Conservation (phyloP, 2,113 vertebrate genomes). For the Gallinago paraguaiae region DNA sequence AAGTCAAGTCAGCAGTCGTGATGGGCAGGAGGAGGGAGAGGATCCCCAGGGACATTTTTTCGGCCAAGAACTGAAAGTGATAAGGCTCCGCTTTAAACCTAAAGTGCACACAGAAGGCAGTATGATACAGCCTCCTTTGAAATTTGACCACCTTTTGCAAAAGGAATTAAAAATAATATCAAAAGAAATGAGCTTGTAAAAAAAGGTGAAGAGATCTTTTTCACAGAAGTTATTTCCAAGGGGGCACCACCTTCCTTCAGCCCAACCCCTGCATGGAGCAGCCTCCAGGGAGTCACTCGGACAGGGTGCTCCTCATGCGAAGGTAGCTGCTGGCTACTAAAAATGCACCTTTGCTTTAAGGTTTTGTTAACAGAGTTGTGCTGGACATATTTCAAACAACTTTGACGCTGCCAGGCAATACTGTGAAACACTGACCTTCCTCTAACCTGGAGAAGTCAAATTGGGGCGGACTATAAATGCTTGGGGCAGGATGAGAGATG, state of each 20-base stretch:
- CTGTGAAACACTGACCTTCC: neutral
- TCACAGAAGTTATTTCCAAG: neutral
- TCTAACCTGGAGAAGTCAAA: neutral
- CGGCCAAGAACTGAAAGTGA: neutral
- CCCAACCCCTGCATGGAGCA: neutral
- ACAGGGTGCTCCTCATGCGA: neutral
- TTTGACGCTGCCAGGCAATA: neutral
- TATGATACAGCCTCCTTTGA: neutral
- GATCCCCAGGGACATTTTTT: neutral
- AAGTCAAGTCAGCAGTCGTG: neutral
- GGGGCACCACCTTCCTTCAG: neutral
- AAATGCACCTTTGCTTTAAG: neutral
- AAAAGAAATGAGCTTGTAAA: neutral
- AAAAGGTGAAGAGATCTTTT: neutral
- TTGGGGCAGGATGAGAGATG: neutral
- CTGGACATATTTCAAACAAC: neutral
- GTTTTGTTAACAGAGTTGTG: neutral
- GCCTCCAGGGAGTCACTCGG: neutral
- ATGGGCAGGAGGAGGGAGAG: neutral
- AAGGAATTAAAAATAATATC: neutral
- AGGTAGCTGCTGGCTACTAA: neutral
- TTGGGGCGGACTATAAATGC: fast-evolving
- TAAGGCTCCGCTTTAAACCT: neutral
- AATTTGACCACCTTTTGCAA: neutral
- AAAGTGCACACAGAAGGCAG: neutral